Percentiles rank a stretch among this genome's conserved stretches.
Conservation (phyloP, 2,797 vertebrate species). For the Petrocephalus sullivani region DNA sequence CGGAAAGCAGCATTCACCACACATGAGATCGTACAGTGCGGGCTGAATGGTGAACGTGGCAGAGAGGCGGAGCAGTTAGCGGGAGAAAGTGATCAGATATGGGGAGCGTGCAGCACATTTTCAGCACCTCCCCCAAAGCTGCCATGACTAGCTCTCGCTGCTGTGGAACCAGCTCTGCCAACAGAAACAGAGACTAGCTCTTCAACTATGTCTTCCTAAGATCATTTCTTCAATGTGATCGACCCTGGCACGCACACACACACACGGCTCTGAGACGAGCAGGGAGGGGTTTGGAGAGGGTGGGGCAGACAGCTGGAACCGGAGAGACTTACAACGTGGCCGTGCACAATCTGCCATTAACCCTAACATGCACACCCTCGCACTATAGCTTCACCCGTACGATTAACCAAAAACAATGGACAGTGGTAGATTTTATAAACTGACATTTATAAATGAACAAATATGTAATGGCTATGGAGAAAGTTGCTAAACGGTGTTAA, state of each 20-base stretch:
- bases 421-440: neutral
- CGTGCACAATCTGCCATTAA: neutral
- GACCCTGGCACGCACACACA: neutral
- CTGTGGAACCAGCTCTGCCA: neutral
- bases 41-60: neutral
- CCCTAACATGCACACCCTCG: neutral
- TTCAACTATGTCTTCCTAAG: neutral
- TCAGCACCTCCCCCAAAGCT: neutral
- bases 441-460: neutral
- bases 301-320: conserved; percentile 1
- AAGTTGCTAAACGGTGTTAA: neutral
- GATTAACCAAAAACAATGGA: neutral
- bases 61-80: neutral
- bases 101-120: neutral
- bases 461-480: neutral
- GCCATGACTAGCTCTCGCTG: neutral
- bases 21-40: neutral
- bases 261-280: neutral
- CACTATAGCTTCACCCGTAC: neutral
- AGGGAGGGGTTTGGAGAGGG: neutral
- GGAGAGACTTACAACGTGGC: neutral
- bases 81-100: neutral
- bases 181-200: neutral
- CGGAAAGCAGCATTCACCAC: neutral
- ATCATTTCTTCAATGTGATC: neutral